Base-by-base conservation (phyloP, 2,888 invertebrate species). In the Ecdyonurus torrentis region DNA sequence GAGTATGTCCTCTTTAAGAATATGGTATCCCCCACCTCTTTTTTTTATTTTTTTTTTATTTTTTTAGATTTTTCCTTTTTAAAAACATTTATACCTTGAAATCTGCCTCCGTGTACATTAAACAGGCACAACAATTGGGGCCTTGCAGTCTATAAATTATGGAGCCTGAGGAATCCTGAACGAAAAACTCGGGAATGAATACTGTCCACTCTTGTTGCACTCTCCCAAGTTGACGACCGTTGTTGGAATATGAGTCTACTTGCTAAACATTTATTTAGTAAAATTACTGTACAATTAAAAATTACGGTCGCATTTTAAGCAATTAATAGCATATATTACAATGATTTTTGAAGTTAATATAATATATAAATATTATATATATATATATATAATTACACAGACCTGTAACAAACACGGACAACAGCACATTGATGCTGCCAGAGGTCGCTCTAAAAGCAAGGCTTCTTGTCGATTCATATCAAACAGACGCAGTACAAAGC, bases 381-480 rank as follows among this genome's bases (percentile, higher is more conserved):
- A n/a, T n/a, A n/a, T n/a, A n/a, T n/a, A n/a, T n/a, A n/a, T n/a
- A n/a, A n/a, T n/a, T n/a, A n/a, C n/a, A n/a, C n/a, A n/a, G n/a
- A 82, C 86, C 81, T 87, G 87, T 66, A 87, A 74, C 71, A 83
- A 82, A 69, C 86, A 86, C 65, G 86, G 86, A 70, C 85, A 87
- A 68, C 83, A 83, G 66, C 87, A 85, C 0, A 81, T 80, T 0
- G 85, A 82, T 61, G 86, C 83, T 0, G 88, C 84, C 0, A 90
- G 76, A 58, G 86, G 80, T 66, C 91, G 78, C 52, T 73, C 72
- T 61, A 95, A 77, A 64, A 86, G 81, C 71, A 94, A 80, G 0
- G 91, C 89, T 73, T 90, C 90, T 70, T 89, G 87, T 66, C 88
- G 83, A n/a, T 85, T 84, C 72, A 84, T 86, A 74, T 95, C 94